phyloP scores from a whole-genome alignment of 2,888 invertebrate genomes.

The Brachylomia viminalis region DNA sequence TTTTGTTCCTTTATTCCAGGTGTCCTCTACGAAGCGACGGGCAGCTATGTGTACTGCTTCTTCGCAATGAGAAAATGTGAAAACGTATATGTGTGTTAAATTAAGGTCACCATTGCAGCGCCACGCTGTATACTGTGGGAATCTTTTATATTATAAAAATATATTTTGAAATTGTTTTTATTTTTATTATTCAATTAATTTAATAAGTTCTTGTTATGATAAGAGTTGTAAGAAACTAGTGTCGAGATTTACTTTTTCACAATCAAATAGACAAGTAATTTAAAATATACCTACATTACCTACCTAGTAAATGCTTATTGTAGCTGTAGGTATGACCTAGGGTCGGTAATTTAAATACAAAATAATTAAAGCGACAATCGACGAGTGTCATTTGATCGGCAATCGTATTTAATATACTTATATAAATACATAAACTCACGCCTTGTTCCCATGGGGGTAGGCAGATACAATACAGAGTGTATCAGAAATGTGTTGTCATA shows the following conservation, averaged over 20 bases:
- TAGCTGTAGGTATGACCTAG: not conserved
- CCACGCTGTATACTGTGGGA: not conserved
- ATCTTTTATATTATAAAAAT: too few species aligned
- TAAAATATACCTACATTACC: not conserved
- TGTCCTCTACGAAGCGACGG: slow-evolving; percentile 88
- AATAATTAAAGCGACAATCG: slow-evolving; percentile 19
- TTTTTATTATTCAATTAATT: too few species aligned
- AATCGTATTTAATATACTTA: not conserved
- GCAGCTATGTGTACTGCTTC: slow-evolving; percentile 92
- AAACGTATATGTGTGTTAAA: too few species aligned
- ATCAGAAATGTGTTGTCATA: not conserved
- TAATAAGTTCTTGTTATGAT: not conserved
- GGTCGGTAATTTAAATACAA: slow-evolving; percentile 9
- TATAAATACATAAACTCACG: not conserved
- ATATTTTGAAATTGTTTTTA: too few species aligned
- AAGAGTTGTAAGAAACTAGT: not conserved
- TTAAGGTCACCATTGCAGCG: too few species aligned
- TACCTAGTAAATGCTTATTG: not conserved
- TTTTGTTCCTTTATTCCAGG: slow-evolving; percentile 73
- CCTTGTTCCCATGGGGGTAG: not conserved
- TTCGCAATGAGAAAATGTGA: slow-evolving; percentile 89
- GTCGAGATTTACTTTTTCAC: not conserved
- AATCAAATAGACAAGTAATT: not conserved
- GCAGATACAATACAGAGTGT: not conserved
- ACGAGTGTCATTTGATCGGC: not conserved